A percentile compares a stretch with the other conserved stretches of the same genome.
Conservation (phyloP, 2,797 vertebrate genomes). For the Brachymystax lenok region DNA sequence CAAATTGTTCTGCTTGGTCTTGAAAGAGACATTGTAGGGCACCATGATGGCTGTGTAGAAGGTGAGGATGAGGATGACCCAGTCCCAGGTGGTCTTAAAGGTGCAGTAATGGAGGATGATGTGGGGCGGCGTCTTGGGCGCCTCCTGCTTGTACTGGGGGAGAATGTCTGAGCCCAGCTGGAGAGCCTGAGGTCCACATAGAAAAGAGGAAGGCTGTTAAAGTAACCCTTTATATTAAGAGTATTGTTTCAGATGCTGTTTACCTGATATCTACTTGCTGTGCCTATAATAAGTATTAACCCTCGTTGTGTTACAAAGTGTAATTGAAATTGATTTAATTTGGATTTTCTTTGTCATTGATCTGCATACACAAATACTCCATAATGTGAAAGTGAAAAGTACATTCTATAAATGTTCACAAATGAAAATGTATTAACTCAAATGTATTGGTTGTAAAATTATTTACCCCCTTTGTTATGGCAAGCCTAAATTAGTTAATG, state of each 20-base stretch:
- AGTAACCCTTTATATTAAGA: not conserved
- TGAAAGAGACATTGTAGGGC: slow-evolving; percentile 96
- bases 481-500: too few species aligned
- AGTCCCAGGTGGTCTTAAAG: slow-evolving; percentile 99
- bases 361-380: too few species aligned
- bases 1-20: slow-evolving; percentile 96
- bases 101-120: slow-evolving; percentile 98
- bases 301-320: too few species aligned
- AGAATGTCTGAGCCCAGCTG: slow-evolving; percentile 96
- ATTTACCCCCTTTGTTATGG: too few species aligned
- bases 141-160: slow-evolving; percentile 97
- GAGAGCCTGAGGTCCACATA: slow-evolving; percentile 79
- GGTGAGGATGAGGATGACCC: slow-evolving; percentile 96
- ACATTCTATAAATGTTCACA: too few species aligned
- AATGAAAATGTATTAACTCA: too few species aligned
- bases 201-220: not conserved
- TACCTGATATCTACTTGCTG: not conserved
- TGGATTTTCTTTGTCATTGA: too few species aligned
- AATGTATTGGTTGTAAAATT: too few species aligned
- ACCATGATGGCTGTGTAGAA: slow-evolving; percentile 99
- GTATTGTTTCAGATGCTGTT: not conserved
- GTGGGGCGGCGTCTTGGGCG: slow-evolving; percentile 94
- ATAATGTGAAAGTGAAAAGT: too few species aligned
- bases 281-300: too few species aligned
- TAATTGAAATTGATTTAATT: too few species aligned